Conservation (phyloP, 2,888 invertebrate species). For the Hipparchia semele region DNA sequence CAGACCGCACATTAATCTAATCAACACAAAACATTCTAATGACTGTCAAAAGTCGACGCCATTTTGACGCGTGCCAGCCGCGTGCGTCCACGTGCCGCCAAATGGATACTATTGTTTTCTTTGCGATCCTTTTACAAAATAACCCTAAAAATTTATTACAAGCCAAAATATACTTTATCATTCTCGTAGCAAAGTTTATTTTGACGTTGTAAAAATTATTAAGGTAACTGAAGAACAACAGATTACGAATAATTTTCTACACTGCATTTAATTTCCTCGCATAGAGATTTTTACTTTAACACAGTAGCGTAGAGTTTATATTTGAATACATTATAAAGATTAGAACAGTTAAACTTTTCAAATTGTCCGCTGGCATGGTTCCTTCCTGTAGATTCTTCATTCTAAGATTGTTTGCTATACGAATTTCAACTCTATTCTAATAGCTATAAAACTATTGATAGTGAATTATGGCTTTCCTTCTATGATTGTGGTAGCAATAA, state of each 20-base stretch:
- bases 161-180: background rate
- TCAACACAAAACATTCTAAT: conserved; percentile 63
- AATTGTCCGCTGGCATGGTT: conserved; percentile 27
- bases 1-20: conserved; percentile 59
- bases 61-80: conserved; percentile 61
- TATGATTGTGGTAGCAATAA: conserved; percentile 37
- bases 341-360: conserved; percentile 31
- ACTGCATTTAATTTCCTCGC: background rate
- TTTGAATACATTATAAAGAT: background rate
- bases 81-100: conserved; percentile 50
- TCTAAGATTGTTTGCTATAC: conserved; percentile 1
- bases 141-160: conserved; percentile 24
- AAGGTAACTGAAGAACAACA: conserved; percentile 24
- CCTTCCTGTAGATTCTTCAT: conserved; percentile 31
- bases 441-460: background rate
- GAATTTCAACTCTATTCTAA: conserved; percentile 27
- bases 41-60: conserved; percentile 58
- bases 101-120: conserved; percentile 59
- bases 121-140: conserved; percentile 41
- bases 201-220: background rate
- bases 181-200: background rate
- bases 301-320: background rate
- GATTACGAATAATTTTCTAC: conserved; percentile 14
- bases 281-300: conserved; percentile 18
- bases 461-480: conserved; percentile 5